These are phyloP conservation scores for Chymomyza caudatula DNA, from an alignment of 2,888 invertebrate species.

Conservation along the genomic window DNA sequence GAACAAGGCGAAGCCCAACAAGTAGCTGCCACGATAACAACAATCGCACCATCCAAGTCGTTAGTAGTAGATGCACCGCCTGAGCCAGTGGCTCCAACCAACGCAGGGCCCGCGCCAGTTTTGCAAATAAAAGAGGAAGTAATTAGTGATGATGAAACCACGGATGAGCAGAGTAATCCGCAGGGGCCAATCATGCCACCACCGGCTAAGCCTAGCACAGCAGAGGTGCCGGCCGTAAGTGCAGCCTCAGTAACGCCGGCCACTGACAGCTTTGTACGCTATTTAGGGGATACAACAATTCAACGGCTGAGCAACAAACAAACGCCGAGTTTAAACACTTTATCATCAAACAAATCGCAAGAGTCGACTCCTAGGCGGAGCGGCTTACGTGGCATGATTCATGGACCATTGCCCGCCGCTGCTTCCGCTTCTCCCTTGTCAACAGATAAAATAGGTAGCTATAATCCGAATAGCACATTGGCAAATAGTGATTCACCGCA, in stretches of 20 bases:
- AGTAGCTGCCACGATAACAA: background rate
- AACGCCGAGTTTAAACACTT: conserved; percentile 19
- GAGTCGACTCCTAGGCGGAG: conserved; percentile 45
- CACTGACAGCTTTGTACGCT: conserved; percentile 44
- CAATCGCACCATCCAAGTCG: background rate
- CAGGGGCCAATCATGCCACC: conserved; percentile 1
- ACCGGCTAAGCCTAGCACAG: background rate
- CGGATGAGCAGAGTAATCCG: conserved; percentile 30
- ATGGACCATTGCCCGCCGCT: conserved; percentile 58
- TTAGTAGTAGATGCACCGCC: background rate
- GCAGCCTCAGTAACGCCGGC: background rate
- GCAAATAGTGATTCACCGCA: background rate
- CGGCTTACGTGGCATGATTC: conserved; percentile 50
- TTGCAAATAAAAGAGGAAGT: conserved; percentile 65
- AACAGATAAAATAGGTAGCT: background rate
- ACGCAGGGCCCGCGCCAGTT: background rate
- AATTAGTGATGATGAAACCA: conserved; percentile 67
- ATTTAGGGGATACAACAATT: conserved; percentile 74
- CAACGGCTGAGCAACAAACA: conserved; percentile 62
- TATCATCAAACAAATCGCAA: conserved; percentile 13
- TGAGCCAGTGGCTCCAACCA: background rate
- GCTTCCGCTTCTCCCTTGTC: conserved; percentile 17
- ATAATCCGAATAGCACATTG: conserved; percentile 10
- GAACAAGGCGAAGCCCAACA: background rate
- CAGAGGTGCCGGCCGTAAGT: background rate